Evolutionary conservation across 1,140 invertebrate genomes (phyloP), one percentile per base, ranked within the genome.

Genomic region (Lamellibrachia luymesi): DNA sequence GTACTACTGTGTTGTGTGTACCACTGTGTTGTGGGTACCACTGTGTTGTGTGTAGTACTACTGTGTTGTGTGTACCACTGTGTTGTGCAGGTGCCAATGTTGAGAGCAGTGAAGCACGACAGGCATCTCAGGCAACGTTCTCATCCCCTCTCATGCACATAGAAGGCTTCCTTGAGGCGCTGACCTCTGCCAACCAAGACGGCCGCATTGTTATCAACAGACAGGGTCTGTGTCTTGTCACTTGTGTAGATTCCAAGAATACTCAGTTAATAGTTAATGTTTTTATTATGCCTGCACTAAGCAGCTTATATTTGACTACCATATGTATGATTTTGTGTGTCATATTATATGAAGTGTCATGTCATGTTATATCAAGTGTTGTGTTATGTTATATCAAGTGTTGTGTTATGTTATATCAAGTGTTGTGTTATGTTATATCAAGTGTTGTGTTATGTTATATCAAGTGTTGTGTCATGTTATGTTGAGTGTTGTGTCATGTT

Each of bases 141-240:
- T 92, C 93, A 51, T 96, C 96, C 17, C 96, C 96, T 6, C 93
- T 96, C 64, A 96, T 96, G 95, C 95, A 95, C 49, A 96, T 96
- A 92, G 95, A 96, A 92, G 94, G 95, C 22, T 96, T 96, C 92
- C 94, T 96, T 6, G 94, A 95, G 92, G 95, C 96, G 2, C 94
- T 96, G 52, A 96, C 96, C 22, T 96, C 95, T 93, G 95, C 95
- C 89, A 95, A 96, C 92, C 95, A 96, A 92, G 96, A 96, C 94
- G 96, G 96, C 0, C 93, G 96, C 27, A 95, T 96, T 90, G 95
- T 96, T 0, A 51, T 96, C 25, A 95, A 92, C 49, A 96, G 94
- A 93, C 95, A 96, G 93, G 93, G 95, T 95, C 91, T 94, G 94
- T 93, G 5, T 25, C 22, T 1, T 51, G 17, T 90, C 89, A 27